A percentile compares a stretch with the other conserved stretches of the same genome.
phyloP scores from a whole-genome alignment of 2,113 vertebrate genomes.

The Cryptotis parvus region DNA sequence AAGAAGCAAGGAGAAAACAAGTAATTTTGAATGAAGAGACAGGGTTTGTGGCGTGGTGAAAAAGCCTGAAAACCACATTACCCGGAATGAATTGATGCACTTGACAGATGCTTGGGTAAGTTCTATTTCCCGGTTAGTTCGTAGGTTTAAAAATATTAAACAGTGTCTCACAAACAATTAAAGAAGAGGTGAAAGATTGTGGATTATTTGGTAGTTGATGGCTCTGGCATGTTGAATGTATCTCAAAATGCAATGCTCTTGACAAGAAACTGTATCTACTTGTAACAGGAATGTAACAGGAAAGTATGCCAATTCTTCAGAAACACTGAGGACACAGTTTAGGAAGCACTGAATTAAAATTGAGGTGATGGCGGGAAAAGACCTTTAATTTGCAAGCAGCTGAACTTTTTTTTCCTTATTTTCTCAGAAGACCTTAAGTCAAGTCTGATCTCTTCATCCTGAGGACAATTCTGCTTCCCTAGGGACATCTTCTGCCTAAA shows the following conservation, averaged over 20 bases:
- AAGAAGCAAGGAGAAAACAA: not conserved
- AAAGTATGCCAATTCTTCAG: constrained; percentile 77
- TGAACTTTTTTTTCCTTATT: constrained; percentile 39
- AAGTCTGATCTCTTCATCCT: not conserved
- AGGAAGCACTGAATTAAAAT: constrained; percentile 82
- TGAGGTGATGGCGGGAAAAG: constrained; percentile 58
- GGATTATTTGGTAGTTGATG: constrained; percentile 73
- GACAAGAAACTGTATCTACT: constrained; percentile 76
- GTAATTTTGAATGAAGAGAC: not conserved
- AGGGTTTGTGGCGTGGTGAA: not conserved
- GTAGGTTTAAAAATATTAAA: constrained; percentile 74
- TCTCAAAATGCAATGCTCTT: constrained; percentile 77
- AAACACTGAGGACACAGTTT: constrained; percentile 81
- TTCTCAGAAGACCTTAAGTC: not conserved
- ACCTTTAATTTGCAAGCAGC: constrained; percentile 61
- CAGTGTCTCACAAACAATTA: constrained; percentile 79
- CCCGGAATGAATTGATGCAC: constrained; percentile 65
- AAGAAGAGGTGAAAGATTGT: constrained; percentile 80
- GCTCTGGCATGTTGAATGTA: constrained; percentile 75
- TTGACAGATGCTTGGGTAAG: constrained; percentile 80
- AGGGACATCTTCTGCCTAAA: not conserved
- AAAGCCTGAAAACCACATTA: not conserved
- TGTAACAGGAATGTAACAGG: constrained; percentile 63
- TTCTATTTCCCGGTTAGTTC: constrained; percentile 80
- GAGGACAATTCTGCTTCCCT: not conserved